phyloP scores from a whole-genome alignment of 2,797 vertebrate species.

The Sebastes cheni region DNA sequence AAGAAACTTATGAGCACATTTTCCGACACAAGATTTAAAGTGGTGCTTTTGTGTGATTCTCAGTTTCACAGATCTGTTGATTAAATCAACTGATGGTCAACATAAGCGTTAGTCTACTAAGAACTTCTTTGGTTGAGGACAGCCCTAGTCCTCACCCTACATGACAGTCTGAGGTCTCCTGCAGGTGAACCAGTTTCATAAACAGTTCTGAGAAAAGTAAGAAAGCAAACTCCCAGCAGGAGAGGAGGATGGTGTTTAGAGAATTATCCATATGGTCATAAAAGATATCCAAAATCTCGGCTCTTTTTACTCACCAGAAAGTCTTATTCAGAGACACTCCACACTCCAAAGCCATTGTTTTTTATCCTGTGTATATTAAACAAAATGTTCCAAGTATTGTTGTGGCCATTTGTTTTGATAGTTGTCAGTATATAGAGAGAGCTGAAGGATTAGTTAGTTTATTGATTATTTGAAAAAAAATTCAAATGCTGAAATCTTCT shows the following conservation, averaged over 20 bases:
- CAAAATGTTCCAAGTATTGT: background rate
- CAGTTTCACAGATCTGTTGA: no score
- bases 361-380: background rate
- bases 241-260: constrained; percentile 42
- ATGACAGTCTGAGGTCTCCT: background rate
- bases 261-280: constrained; percentile 63
- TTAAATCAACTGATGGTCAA: no score
- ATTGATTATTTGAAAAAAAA: background rate
- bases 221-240: background rate
- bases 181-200: background rate
- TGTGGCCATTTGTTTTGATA: background rate
- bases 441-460: background rate
- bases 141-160: background rate
- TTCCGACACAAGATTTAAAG: no score
- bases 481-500: background rate
- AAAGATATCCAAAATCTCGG: constrained; percentile 38
- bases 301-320: constrained; percentile 28
- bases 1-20: no score
- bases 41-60: no score
- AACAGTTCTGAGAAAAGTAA: background rate
- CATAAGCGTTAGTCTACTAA: no score
- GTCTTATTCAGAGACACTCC: background rate
- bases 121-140: no score
- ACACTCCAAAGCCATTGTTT: background rate
- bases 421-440: background rate